Conservation (phyloP, 1,140 invertebrate species). For the Phortica variegata region DNA sequence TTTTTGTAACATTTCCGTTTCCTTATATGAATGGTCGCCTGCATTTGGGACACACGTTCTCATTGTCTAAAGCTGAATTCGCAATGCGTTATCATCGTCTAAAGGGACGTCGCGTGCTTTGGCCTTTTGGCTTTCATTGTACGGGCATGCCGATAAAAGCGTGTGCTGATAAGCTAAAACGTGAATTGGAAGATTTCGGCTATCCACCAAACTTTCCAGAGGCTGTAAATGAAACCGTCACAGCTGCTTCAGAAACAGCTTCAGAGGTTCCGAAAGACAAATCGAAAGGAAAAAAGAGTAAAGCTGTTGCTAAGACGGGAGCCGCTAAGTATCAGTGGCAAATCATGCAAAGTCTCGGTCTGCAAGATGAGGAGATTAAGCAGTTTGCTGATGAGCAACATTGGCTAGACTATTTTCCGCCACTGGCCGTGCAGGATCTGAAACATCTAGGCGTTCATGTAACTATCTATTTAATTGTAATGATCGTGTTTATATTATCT, state of each 20-base stretch:
- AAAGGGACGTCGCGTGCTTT: constrained; percentile 87
- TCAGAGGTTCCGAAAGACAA: constrained; percentile 82
- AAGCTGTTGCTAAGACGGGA: constrained; percentile 92
- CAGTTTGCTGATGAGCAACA: constrained; percentile 88
- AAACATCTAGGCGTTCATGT: constrained; percentile 87
- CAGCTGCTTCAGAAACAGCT: constrained; percentile 59
- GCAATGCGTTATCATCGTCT: constrained; percentile 86
- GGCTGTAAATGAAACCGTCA: constrained; percentile 58
- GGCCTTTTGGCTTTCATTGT: constrained; percentile 98
- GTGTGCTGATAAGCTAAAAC: constrained; percentile 95
- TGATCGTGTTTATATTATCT: constrained; percentile 1
- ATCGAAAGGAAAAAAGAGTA: constrained; percentile 98
- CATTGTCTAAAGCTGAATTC: constrained; percentile 98
- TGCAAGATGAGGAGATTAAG: constrained; percentile 88
- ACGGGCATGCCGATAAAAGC: constrained; percentile 98
- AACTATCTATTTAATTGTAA: constrained; percentile 58
- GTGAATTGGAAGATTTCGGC: constrained; percentile 91
- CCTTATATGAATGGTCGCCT: constrained; percentile 99
- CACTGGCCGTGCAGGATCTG: constrained; percentile 82
- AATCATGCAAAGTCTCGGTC: constrained; percentile 93
- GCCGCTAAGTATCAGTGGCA: constrained; percentile 96
- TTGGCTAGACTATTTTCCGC: constrained; percentile 97
- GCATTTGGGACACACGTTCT: constrained; percentile 97
- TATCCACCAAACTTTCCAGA: constrained; percentile 91
- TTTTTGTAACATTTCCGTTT: constrained; percentile 93